These are phyloP conservation scores for Stichodactyla helianthus DNA, from an alignment of 64 coral and sea anemone genomes.

Conservation along the genomic window DNA sequence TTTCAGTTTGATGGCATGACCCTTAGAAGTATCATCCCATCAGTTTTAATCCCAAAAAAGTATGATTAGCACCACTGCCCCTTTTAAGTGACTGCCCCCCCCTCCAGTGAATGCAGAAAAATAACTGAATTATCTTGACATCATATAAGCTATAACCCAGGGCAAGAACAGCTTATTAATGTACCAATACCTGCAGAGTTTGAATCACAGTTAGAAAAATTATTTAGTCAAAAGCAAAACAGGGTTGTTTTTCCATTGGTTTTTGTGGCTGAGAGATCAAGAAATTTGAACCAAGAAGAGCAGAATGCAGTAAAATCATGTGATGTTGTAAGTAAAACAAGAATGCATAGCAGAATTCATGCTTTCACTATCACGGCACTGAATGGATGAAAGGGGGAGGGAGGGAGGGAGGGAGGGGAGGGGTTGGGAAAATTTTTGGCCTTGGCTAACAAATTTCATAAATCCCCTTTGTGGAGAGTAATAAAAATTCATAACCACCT, in stretches of 20 bases:
- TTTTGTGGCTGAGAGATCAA: constrained; percentile 41
- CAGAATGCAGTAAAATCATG: constrained; percentile 24
- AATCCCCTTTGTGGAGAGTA: no score
- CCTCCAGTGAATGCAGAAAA: no score
- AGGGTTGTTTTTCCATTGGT: constrained; percentile 25
- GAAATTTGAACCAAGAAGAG: constrained; percentile 17
- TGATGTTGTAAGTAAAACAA: constrained; percentile 66
- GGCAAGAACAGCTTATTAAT: not conserved
- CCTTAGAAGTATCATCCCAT: no score
- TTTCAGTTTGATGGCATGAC: no score
- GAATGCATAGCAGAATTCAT: not conserved
- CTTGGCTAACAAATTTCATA: no score
- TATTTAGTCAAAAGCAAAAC: not conserved
- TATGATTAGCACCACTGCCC: no score
- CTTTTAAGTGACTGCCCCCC: no score
- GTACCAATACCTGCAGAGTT: not conserved
- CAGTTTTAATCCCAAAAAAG: no score
- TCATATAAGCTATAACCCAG: constrained; percentile 25
- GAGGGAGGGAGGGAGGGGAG: not conserved
- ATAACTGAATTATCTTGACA: not conserved
- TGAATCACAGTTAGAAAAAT: not conserved
- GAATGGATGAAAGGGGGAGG: no score
- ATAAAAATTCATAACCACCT: no score
- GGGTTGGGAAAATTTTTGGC: not conserved
- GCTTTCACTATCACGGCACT: no score